Conservation (phyloP, 2,888 invertebrate species). For the Eupithecia dodoneata region DNA sequence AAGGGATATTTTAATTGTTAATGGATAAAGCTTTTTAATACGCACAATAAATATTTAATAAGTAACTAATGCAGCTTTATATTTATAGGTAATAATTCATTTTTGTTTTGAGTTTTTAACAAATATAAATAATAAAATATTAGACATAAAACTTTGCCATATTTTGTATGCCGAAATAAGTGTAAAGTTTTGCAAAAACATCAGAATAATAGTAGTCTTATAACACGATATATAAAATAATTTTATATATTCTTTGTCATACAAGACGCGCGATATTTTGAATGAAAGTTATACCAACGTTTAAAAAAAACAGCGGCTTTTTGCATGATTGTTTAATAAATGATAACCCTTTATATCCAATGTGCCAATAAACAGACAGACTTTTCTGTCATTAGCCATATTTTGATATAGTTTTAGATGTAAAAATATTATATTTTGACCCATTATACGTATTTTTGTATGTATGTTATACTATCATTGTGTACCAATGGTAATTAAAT, state of each 20-base stretch:
- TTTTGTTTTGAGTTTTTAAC: background rate
- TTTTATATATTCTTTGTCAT: conserved; percentile 78
- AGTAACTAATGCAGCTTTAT: conserved; percentile 17
- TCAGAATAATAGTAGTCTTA: conserved; percentile 59
- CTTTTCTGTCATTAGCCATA: conserved; percentile 77
- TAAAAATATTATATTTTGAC: conserved; percentile 71
- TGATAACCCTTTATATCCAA: conserved; percentile 58
- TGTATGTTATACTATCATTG: conserved; percentile 76
- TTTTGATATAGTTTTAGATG: conserved; percentile 74
- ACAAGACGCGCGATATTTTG: conserved; percentile 62
- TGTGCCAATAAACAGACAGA: conserved; percentile 75
- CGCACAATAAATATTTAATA: conserved; percentile 46
- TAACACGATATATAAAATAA: conserved; percentile 78
- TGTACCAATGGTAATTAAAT: conserved; percentile 77
- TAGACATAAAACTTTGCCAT: conserved; percentile 65
- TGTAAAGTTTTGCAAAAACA: conserved; percentile 59
- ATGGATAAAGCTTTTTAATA: conserved; percentile 51
- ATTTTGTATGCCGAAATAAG: conserved; percentile 77
- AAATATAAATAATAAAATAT: conserved; percentile 8
- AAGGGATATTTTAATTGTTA: conserved; percentile 46
- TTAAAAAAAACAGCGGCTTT: background rate
- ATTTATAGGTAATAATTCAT: background rate
- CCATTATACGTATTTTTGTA: conserved; percentile 63
- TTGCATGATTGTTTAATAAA: conserved; percentile 1
- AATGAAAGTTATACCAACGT: background rate